Evolutionary conservation across 2,797 vertebrate species (phyloP).

Genomic region (Dermochelys coriacea): DNA sequence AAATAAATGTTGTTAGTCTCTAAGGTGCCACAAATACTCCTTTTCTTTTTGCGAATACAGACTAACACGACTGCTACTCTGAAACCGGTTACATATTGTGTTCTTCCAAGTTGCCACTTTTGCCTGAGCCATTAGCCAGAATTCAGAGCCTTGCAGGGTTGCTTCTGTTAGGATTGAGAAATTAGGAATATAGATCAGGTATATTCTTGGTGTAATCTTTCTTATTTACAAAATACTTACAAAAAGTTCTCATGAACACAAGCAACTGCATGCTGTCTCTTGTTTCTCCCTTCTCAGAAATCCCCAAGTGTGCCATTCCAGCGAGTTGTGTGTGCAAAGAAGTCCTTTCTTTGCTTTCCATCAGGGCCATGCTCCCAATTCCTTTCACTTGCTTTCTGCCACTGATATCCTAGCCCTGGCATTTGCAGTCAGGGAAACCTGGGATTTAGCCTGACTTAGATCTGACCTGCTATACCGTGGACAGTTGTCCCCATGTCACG

Average conservation of each 20-base stretch:
- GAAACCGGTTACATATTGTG: background rate
- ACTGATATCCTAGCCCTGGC: fast-evolving
- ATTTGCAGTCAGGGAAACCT: fast-evolving
- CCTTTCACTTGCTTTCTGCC: background rate
- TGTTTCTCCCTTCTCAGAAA: background rate
- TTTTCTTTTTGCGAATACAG: too few relatives aligned
- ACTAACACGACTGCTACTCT: too few relatives aligned
- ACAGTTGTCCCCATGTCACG: background rate
- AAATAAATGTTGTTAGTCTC: too few relatives aligned
- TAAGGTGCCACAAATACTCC: too few relatives aligned
- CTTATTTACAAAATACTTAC: background rate
- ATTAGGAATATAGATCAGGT: background rate
- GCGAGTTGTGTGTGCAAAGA: background rate
- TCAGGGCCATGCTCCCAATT: background rate
- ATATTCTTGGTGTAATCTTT: background rate
- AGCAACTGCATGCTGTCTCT: background rate
- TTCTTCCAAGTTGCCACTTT: fast-evolving
- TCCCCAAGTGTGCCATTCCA: background rate
- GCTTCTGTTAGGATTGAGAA: background rate
- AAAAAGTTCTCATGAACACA: background rate
- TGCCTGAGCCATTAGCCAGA: background rate
- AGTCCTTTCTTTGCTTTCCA: background rate
- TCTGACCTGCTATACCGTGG: background rate
- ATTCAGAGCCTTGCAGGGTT: fast-evolving
- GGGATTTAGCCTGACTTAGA: background rate